A percentile compares a stretch with the other conserved stretches of the same genome.
phyloP scores from a whole-genome alignment of 2,113 vertebrate species.

The Brachionichthys hirsutus region DNA sequence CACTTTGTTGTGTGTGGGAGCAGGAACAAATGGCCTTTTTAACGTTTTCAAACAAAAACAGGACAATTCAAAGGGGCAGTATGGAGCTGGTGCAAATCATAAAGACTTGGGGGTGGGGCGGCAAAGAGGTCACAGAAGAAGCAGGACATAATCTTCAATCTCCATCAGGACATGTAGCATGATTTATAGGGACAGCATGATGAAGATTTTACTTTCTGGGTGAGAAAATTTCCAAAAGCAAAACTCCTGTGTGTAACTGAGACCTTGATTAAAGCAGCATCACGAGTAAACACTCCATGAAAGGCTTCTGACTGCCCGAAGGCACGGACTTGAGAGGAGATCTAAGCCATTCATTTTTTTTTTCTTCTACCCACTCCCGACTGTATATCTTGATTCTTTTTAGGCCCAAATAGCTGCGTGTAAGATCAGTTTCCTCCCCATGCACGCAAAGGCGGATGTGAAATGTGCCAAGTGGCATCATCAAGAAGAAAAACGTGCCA shows the following conservation, averaged over 20 bases:
- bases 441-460: conserved; percentile 8
- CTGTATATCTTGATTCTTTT: background rate
- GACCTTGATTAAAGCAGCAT: conserved; percentile 4
- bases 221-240: background rate
- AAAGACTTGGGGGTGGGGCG: too few relatives aligned
- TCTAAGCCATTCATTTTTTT: background rate
- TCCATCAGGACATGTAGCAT: background rate
- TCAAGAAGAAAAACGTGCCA: conserved; percentile 17
- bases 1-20: background rate
- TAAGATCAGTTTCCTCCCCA: conserved; percentile 12
- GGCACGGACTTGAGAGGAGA: conserved; percentile 24
- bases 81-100: background rate
- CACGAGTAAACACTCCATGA: background rate
- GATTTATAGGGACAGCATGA: background rate
- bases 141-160: too few relatives aligned
- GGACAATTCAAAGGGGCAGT: background rate
- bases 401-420: background rate
- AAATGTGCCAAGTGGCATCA: conserved; percentile 35
- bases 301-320: background rate
- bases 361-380: background rate
- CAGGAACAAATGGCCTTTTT: background rate
- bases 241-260: conserved; percentile 5
- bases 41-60: background rate
- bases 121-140: too few relatives aligned
- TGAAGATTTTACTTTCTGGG: fast-evolving